Evolutionary conservation across 1,140 invertebrate species (phyloP), one percentile per base, ranked within the genome.

Genomic region (Sarcophaga peregrina): DNA sequence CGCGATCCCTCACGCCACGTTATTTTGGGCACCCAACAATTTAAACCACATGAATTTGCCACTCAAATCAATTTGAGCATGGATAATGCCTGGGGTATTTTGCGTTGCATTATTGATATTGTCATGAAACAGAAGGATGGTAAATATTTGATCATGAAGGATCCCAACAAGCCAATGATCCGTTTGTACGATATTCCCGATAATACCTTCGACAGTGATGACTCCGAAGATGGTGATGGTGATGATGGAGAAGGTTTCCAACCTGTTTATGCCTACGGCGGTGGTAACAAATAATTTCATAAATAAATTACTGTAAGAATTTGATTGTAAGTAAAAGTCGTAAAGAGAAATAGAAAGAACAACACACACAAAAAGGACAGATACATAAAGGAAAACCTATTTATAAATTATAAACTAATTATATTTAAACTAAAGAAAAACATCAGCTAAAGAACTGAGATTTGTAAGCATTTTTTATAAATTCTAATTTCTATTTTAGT

Each of bases 31-130:
- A 99, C 98, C 6, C 98, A 99, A 91, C 98, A 99, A 90, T 99
- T 98, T 91, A 98, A 98, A 89, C 99, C 99, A 3, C 95, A 96
- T 86, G 98, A 99, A 92, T 99, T 99, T 91, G 98, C 98, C 8
- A 97, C 96, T 5, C 98, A 99, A 91, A 99, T 99, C 86, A 99
- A 98, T 92, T 91, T 99, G 84, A 99, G 98, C 88, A 98, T 99
- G 97, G 99, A 99, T 89, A 99, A 99, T 91, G 98, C 96, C 3
- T 99, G 98, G 98, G 99, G 98, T 84, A 97, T 99, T 81, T 91
- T 99, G n/a, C 93, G 98, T 7, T 99, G 98, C 90, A 98, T 99
- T 85, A 96, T 99, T 87, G 98, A 99, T 89, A 96, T 98, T 83
- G 98, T 98, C 85, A 97, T 99, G 96, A 98, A 98, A 90, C 96